Conservation (phyloP, 2,797 vertebrate genomes). For the Onychomys torridus region DNA sequence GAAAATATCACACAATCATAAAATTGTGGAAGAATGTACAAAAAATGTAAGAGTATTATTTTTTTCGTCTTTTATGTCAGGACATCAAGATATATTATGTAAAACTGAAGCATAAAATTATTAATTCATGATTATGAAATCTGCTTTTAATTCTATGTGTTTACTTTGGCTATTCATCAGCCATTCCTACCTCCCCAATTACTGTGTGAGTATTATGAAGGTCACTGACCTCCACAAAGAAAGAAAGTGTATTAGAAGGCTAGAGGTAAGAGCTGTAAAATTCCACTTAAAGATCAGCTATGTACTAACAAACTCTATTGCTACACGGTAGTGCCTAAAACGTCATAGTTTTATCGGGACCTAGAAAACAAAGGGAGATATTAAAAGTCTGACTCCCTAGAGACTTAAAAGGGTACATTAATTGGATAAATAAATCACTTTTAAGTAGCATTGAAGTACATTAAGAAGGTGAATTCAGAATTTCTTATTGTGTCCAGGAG, state of each 20-base stretch:
- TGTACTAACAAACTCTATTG: not conserved
- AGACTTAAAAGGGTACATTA: not conserved
- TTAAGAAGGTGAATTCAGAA: conserved; percentile 11
- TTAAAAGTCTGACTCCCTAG: not conserved
- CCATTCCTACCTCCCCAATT: not conserved
- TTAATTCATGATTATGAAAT: conserved; percentile 33
- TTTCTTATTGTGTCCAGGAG: not conserved
- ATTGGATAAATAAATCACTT: not conserved
- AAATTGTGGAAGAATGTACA: not conserved
- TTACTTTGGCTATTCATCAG: not conserved
- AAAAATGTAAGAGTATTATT: not conserved
- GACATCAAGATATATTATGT: not conserved
- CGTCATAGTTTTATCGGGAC: not conserved
- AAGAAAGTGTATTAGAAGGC: not conserved
- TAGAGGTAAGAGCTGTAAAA: not conserved
- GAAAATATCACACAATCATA: conserved; percentile 2
- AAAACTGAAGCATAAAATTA: conserved; percentile 40
- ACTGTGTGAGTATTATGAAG: conserved; percentile 17
- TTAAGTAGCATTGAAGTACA: not conserved
- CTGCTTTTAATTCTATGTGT: not conserved
- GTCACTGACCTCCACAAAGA: not conserved
- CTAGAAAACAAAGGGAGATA: not conserved
- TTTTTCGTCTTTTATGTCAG: not conserved
- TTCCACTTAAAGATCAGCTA: not conserved
- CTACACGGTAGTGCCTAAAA: not conserved